Evolutionary conservation across 2,888 invertebrate genomes (phyloP), one percentile per base, ranked within the genome.

Genomic region (Sabatieria punctata): DNA sequence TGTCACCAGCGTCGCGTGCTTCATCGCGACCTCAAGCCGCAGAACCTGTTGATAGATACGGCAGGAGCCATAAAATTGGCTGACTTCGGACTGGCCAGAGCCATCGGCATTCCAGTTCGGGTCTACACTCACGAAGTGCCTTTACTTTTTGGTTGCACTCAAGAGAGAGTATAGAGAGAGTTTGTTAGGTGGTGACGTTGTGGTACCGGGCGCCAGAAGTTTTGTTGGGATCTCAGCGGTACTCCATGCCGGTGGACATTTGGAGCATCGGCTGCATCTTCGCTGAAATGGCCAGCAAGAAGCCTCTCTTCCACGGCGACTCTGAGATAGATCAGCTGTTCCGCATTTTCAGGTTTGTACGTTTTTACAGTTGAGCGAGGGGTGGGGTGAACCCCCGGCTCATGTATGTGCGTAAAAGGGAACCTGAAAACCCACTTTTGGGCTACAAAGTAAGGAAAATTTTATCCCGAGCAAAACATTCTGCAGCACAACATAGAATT

Each of bases 181-280:
- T n/a, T n/a, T n/a, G n/a, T n/a, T 35, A 86, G 75, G 88, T 93
- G 38, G 89, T 95, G 21, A 95, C 95, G 0, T 72, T 95, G 38
- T 95, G 93, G 95, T 95, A 95, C 69, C 75, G 95, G 60, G 88
- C 95, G 0, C 95, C 95, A 0, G 95, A 97, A 71, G 88, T 97
- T 11, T 73, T 97, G 22, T 73, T 97, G 1, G 93, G 95, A 0
- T 77, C 79, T 0, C 74, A 75, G 11, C 78, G 86, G 49, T 97
- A 97, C 63, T 84, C 91, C 0, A 89, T 88, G 60, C 85, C 91
- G 0, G 82, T 97, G 44, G 97, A 97, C 69, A 78, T 95, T 55
- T 97, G 95, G 95, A 85, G 88, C 2, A 56, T 61, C 26, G 60
- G 60, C 2, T 95, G 93, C 67, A 97, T 97, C 57, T 93, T 95